These are phyloP conservation scores for Setipinna tenuifilis DNA, from an alignment of 2,797 vertebrate species.

Conservation along the genomic window DNA sequence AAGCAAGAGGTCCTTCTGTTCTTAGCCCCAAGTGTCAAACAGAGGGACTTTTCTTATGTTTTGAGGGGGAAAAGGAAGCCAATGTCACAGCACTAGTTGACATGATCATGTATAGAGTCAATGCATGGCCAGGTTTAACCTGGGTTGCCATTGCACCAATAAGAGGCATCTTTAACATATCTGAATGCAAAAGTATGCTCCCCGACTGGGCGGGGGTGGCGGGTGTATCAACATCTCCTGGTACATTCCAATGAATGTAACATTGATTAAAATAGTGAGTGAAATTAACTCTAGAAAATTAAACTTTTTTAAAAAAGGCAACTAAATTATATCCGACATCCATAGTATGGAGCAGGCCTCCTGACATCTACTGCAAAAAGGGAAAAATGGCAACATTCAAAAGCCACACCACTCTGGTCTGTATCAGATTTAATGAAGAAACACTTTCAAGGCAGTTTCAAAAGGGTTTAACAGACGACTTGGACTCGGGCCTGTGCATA, in stretches of 20 bases:
- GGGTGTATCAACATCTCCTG: slow-evolving; percentile 23
- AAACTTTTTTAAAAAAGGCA: slow-evolving; percentile 16
- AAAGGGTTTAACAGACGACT: slow-evolving; percentile 35
- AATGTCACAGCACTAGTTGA: not conserved
- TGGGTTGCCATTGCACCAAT: not conserved
- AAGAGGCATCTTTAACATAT: not conserved
- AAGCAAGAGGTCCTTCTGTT: slow-evolving; percentile 12
- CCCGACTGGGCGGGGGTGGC: not conserved
- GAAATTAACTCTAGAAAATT: slow-evolving; percentile 8
- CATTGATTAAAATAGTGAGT: slow-evolving; percentile 36
- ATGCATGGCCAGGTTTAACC: not conserved
- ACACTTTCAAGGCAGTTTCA: slow-evolving; percentile 48
- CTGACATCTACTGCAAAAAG: slow-evolving; percentile 23
- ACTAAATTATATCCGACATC: slow-evolving; percentile 21
- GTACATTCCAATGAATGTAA: slow-evolving; percentile 30
- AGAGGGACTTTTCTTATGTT: slow-evolving; percentile 3
- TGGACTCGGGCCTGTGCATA: slow-evolving; percentile 22
- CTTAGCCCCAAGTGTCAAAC: not conserved
- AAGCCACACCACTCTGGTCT: slow-evolving; percentile 20
- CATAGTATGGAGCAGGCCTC: not conserved
- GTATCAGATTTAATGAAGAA: slow-evolving; percentile 15
- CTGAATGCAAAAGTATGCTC: not conserved
- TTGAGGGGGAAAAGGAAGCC: not conserved
- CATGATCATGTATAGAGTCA: not conserved
- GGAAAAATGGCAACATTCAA: slow-evolving; percentile 47